Percentiles rank a stretch among this genome's conserved stretches.
phyloP scores from a whole-genome alignment of 1,140 invertebrate genomes.

The Aleiodes sp. region DNA sequence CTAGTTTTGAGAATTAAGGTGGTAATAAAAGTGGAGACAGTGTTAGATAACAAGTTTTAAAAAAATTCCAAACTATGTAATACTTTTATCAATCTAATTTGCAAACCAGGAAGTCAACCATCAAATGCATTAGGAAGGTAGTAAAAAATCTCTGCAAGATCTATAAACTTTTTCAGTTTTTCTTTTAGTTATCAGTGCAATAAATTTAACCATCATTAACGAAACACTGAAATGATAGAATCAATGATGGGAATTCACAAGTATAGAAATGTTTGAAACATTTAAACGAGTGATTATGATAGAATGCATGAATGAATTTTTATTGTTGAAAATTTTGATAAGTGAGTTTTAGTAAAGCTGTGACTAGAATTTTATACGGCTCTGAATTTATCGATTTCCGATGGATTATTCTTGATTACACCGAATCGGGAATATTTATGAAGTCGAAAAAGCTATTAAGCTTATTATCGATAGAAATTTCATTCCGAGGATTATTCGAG shows the following conservation, averaged over 20 bases:
- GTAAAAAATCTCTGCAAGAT: not conserved
- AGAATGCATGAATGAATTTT: not conserved
- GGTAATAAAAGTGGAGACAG: constrained; percentile 6
- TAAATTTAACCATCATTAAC: constrained; percentile 24
- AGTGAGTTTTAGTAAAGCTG: constrained; percentile 1
- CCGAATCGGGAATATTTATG: not conserved
- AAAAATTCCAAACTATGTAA: constrained; percentile 9
- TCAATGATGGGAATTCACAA: constrained; percentile 12
- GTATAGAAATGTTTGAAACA: constrained; percentile 9
- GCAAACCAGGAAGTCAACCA: constrained; percentile 34
- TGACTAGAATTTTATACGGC: not conserved
- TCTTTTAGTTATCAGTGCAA: constrained; percentile 11
- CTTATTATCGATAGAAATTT: not conserved
- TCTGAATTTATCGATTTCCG: not conserved
- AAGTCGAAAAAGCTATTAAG: not conserved
- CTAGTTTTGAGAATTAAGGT: not conserved
- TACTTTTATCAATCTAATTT: constrained; percentile 16
- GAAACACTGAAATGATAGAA: constrained; percentile 18
- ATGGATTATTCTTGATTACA: no score
- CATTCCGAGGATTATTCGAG: not conserved
- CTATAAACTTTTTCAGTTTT: not conserved
- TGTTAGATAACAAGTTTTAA: constrained; percentile 10
- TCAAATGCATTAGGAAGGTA: constrained; percentile 27
- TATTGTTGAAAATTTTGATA: not conserved
- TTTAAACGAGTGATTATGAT: constrained; percentile 6